Conservation (phyloP, 1,140 invertebrate species). For the Ericerus pela region DNA sequence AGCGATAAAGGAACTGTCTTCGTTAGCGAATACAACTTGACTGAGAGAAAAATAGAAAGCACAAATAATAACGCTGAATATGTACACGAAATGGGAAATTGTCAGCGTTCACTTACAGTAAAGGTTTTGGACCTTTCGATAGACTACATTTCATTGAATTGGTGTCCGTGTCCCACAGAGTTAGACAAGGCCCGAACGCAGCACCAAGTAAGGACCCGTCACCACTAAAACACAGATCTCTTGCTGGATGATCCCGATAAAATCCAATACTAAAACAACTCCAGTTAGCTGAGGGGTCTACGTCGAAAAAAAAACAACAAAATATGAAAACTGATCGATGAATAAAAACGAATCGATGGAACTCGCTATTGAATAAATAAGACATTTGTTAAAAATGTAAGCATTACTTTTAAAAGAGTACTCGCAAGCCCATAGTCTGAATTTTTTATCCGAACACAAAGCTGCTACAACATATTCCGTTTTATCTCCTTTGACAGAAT, state of each 20-base stretch:
- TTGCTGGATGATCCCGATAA: slow-evolving; percentile 42
- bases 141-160: slow-evolving; percentile 17
- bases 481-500: neutral
- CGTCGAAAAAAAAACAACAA: slow-evolving; percentile 29
- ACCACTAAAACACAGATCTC: slow-evolving; percentile 45
- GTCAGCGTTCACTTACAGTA: slow-evolving; percentile 14
- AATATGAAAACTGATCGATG: slow-evolving; percentile 18
- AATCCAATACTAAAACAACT: slow-evolving; percentile 44
- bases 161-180: slow-evolving; percentile 43
- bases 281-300: slow-evolving; percentile 40
- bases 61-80: neutral
- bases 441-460: slow-evolving; percentile 11
- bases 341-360: neutral
- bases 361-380: neutral
- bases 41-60: slow-evolving; percentile 28
- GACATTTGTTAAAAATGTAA: neutral
- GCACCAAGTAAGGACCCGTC: slow-evolving; percentile 63
- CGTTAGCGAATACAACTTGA: slow-evolving; percentile 45
- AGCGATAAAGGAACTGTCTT: slow-evolving; percentile 46
- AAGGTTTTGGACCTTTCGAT: slow-evolving; percentile 15
- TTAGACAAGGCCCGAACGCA: slow-evolving; percentile 49
- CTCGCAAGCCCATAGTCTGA: neutral
- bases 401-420: neutral
- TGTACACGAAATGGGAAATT: slow-evolving; percentile 1
- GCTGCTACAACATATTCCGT: slow-evolving; percentile 12